phyloP scores from a whole-genome alignment of 1,140 invertebrate genomes.

The Scylla paramamosain region DNA sequence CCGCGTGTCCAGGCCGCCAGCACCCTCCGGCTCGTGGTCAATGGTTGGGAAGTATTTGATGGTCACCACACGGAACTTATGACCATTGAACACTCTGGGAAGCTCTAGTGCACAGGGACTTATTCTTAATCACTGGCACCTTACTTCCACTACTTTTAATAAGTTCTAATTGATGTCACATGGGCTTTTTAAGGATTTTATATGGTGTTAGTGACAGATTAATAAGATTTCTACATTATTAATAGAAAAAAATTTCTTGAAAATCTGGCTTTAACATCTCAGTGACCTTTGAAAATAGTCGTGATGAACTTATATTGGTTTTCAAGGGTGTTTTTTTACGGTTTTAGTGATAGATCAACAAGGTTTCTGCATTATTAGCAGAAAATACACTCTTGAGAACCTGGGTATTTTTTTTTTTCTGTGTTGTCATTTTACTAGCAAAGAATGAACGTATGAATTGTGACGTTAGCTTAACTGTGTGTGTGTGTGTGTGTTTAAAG shows the following conservation, averaged over 20 bases:
- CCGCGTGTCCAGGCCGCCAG: background rate
- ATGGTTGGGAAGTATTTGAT: slow-evolving; percentile 57
- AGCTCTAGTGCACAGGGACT: background rate
- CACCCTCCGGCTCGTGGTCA: slow-evolving; percentile 18
- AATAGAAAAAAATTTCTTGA: background rate
- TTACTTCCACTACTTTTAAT: background rate
- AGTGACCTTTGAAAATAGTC: too few species aligned
- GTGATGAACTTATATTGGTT: too few species aligned
- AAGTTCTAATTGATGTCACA: background rate
- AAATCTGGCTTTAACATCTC: background rate
- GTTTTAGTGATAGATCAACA: too few species aligned
- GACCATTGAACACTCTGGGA: slow-evolving; percentile 37
- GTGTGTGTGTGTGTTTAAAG: slow-evolving; percentile 29
- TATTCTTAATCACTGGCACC: background rate
- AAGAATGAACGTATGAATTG: slow-evolving; percentile 24
- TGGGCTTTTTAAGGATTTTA: background rate
- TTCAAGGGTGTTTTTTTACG: too few species aligned
- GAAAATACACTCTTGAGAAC: background rate
- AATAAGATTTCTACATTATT: too few species aligned
- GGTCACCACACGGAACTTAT: slow-evolving; percentile 44
- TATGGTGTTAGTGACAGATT: too few species aligned
- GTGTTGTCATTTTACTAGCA: background rate
- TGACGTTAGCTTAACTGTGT: background rate
- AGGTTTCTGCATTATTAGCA: background rate
- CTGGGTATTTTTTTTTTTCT: slow-evolving; percentile 16